Evolutionary conservation across 1,140 invertebrate species (phyloP).

Genomic region (Drosophila murphyi): DNA sequence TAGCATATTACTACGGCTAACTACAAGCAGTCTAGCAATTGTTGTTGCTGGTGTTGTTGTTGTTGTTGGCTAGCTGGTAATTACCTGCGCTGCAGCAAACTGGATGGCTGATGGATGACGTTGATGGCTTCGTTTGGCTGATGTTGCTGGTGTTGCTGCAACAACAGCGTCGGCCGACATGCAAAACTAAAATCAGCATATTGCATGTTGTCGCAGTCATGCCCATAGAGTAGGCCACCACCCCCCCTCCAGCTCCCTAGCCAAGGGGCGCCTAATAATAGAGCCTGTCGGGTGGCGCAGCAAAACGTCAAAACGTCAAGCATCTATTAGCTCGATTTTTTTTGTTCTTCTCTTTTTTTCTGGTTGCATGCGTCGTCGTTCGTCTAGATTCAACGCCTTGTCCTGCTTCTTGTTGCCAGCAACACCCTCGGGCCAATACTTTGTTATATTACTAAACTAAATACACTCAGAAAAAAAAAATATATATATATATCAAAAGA

Average conservation of each 20-base stretch:
- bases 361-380: conserved; percentile 34
- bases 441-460: conserved; percentile 50
- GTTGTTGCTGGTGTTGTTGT: conserved; percentile 39
- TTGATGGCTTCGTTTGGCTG: conserved; percentile 69
- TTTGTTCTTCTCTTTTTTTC: conserved; percentile 8
- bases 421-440: conserved; percentile 12
- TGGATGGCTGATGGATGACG: conserved; percentile 44
- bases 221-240: conserved; percentile 3
- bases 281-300: conserved; percentile 56
- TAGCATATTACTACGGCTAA: conserved; percentile 77
- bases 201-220: conserved; percentile 72
- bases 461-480: not conserved
- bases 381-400: conserved; percentile 28
- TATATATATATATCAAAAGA: no score
- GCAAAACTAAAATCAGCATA: conserved; percentile 81
- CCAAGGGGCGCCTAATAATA: conserved; percentile 64
- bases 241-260: not conserved
- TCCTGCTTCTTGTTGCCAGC: conserved; percentile 13
- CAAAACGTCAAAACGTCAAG: conserved; percentile 80
- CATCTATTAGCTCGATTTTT: conserved; percentile 76
- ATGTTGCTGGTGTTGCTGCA: conserved; percentile 61
- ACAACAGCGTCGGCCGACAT: conserved; percentile 54
- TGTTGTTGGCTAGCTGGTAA: conserved; percentile 35
- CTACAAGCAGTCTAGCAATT: conserved; percentile 35
- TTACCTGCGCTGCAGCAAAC: conserved; percentile 56